Percentiles rank a stretch among this genome's conserved stretches.
Evolutionary conservation across 2,888 invertebrate species (phyloP).

Genomic region (Luperina testacea): DNA sequence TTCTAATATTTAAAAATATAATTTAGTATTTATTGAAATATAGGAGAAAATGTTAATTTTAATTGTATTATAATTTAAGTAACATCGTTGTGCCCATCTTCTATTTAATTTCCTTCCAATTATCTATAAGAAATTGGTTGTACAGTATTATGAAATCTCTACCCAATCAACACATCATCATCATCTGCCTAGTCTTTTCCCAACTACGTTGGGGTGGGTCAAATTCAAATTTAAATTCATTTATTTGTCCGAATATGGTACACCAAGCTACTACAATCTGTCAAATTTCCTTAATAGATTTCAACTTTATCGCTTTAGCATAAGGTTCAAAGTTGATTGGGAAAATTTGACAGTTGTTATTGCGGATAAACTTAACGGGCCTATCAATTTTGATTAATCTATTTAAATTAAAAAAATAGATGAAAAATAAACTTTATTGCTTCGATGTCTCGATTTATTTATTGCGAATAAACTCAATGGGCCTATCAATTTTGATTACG

Average conservation of each 20-base stretch:
- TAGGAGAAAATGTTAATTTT: not conserved
- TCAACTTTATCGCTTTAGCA: no score
- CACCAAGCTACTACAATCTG: no score
- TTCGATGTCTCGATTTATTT: slow-evolving; percentile 2
- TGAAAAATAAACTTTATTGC: not conserved
- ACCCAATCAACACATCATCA: not conserved
- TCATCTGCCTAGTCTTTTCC: no score
- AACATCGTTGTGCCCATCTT: not conserved
- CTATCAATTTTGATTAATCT: not conserved
- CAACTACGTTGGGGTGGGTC: no score
- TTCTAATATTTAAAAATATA: no score
- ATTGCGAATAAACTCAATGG: not conserved
- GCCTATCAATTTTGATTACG: slow-evolving; percentile 28
- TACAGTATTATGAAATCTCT: not conserved
- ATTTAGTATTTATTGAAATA: no score
- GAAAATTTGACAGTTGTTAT: no score
- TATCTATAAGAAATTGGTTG: not conserved
- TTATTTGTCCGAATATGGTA: no score
- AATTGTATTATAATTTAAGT: not conserved
- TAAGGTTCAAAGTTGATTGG: no score
- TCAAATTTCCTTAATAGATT: no score
- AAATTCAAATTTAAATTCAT: no score
- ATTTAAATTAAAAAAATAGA: not conserved
- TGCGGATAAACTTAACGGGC: not conserved
- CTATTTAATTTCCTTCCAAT: not conserved